Evolutionary conservation across 1,140 invertebrate genomes (phyloP).

Genomic region (Heliconius hermathena): DNA sequence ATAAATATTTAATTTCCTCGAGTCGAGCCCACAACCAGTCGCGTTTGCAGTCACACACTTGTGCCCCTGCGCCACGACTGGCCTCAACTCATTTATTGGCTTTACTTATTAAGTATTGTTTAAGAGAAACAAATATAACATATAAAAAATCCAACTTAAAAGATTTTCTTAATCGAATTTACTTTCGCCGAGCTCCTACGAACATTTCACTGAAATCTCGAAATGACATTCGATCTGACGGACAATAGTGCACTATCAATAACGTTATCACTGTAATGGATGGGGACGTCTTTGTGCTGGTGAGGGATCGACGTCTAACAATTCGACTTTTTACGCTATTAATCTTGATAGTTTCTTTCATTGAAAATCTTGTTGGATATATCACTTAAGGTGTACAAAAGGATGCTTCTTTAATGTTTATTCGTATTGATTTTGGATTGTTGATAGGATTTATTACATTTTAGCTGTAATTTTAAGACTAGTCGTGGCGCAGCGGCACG

Average conservation of each 20-base stretch:
- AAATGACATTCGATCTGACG: conserved; percentile 35
- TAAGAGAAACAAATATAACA: no score
- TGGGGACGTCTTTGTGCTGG: conserved; percentile 43
- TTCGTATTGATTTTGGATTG: background rate
- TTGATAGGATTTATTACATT: background rate
- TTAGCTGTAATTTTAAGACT: no score
- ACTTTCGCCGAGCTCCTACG: background rate
- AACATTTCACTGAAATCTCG: conserved; percentile 15
- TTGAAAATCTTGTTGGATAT: conserved; percentile 1
- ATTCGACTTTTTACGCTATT: conserved; percentile 36
- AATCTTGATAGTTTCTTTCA: conserved; percentile 26
- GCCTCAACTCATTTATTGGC: no score
- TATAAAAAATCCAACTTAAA: no score
- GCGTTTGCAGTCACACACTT: no score
- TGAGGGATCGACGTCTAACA: conserved; percentile 46
- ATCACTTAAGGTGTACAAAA: background rate
- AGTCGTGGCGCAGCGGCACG: no score
- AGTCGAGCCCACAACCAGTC: no score
- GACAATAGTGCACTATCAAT: conserved; percentile 40
- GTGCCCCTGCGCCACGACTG: no score
- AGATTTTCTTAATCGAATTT: background rate
- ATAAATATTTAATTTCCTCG: no score
- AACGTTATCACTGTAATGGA: conserved; percentile 48
- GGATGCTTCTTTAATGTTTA: background rate
- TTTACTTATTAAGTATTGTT: no score